Evolutionary conservation across 2,113 vertebrate species (phyloP).

Genomic region (Theropithecus gelada): DNA sequence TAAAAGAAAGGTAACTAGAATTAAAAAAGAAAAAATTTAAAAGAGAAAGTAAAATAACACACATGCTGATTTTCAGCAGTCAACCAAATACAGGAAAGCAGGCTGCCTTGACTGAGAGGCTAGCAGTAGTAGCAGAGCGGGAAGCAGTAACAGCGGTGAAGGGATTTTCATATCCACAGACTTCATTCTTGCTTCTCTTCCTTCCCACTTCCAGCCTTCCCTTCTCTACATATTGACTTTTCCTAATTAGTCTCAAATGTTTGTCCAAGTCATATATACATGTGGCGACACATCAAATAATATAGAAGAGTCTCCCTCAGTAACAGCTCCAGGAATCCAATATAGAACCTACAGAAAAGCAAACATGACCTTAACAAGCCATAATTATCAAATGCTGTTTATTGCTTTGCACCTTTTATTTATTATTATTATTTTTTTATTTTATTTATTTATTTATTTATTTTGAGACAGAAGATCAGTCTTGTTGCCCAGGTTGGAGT

Average conservation of each 20-base stretch:
- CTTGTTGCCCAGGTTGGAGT: too few relatives aligned
- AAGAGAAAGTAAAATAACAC: neutral
- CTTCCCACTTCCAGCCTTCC: neutral
- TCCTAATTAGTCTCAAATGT: neutral
- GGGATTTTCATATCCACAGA: neutral
- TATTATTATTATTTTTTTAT: too few relatives aligned
- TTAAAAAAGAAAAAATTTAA: neutral
- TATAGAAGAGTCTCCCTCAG: neutral
- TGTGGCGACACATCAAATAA: neutral
- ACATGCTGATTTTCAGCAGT: neutral
- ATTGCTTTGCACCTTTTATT: neutral
- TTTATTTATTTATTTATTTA: neutral
- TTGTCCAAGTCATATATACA: neutral
- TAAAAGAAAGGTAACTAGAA: neutral
- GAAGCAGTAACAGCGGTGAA: neutral
- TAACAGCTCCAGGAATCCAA: neutral
- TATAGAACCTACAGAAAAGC: neutral
- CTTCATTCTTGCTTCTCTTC: neutral
- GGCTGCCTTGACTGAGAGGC: neutral
- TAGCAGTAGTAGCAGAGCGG: fast-evolving
- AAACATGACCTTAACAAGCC: neutral
- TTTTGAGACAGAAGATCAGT: too few relatives aligned
- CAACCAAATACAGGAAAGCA: neutral
- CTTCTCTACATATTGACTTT: neutral
- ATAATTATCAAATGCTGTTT: neutral